Base-by-base conservation (phyloP, 1,140 invertebrate genomes). In the Drosophila watanabei region DNA sequence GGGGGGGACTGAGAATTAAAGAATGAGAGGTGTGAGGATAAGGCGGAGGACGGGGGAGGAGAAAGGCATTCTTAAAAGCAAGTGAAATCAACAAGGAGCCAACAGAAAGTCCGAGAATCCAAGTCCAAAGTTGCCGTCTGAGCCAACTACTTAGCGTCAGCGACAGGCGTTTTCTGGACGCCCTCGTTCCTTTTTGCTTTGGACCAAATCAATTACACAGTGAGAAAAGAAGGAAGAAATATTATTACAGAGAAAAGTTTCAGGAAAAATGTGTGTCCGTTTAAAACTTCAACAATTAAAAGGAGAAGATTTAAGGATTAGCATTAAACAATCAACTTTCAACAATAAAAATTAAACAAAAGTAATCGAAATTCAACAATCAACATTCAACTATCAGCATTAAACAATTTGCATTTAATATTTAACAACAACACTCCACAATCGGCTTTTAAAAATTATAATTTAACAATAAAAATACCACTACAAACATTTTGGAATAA, bases 101-200 rank as follows among this genome's bases (percentile, higher is more conserved):
- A 64, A 56, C 65, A 59, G 64, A 60, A 68, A 78, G 68, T 63
- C 33, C 49, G 48, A 43, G 63, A 66, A 45, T 68, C 68, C 48
- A 33, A 81, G 52, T 60, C 62, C 71, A 87, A 69, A 82, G 64
- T 64, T 86, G 80, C 63, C 68, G 68, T 71, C 68, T 71, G 84
- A 82, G 77, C 56, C 80, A 89, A 84, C 81, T 88, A 88, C 85
- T 88, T 88, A 89, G 86, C 85, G 85, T 85, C 84, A 88, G 65
- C 61, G 64, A 63, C 85, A 89, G 85, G 46, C 81, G 62, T 57
- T 33, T 41, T 41, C 37, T 56, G 37, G 37, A 57, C 41, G 16
- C 54, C 54, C 30, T 32, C 54, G 46, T 68, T 71, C 32, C 13
- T 45, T 48, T 30, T 20, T 54, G 33, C 49, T 56, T 37, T 46